Conservation (phyloP, 2,113 vertebrate species). For the Microtus richardsoni region DNA sequence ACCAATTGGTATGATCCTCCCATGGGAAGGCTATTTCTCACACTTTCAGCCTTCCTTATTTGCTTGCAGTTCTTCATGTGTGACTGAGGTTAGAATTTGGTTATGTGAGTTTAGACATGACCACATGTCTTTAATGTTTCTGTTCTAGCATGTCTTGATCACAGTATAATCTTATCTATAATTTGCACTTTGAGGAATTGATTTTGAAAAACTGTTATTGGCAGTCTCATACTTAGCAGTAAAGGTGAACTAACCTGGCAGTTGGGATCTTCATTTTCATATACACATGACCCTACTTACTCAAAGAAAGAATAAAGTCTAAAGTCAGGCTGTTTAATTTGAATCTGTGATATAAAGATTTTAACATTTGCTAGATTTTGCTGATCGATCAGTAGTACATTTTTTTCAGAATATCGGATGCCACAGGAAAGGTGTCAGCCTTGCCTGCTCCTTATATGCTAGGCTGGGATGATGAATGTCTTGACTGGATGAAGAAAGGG, state of each 20-base stretch:
- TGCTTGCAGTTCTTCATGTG: not conserved
- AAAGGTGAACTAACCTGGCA: not conserved
- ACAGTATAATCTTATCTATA: not conserved
- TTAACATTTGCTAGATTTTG: not conserved
- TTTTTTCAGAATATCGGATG: not conserved
- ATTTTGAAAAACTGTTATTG: not conserved
- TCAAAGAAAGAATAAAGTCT: not conserved
- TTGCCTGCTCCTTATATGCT: not conserved
- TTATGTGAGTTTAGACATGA: not conserved
- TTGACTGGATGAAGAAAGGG: not conserved
- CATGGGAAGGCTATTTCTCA: not conserved
- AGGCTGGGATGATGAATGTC: not conserved
- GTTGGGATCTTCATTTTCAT: not conserved
- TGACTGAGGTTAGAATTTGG: not conserved
- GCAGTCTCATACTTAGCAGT: not conserved
- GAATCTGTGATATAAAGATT: not conserved
- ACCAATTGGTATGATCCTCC: too few species aligned
- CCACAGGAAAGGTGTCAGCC: not conserved
- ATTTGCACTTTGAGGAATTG: not conserved
- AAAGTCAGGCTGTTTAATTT: not conserved
- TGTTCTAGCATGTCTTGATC: not conserved
- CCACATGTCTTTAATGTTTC: not conserved
- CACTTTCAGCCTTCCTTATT: not conserved
- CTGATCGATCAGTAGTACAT: not conserved
- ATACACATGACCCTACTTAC: rapidly evolving